phyloP scores from a whole-genome alignment of 2,797 vertebrate genomes.

The Anguilla megastoma region DNA sequence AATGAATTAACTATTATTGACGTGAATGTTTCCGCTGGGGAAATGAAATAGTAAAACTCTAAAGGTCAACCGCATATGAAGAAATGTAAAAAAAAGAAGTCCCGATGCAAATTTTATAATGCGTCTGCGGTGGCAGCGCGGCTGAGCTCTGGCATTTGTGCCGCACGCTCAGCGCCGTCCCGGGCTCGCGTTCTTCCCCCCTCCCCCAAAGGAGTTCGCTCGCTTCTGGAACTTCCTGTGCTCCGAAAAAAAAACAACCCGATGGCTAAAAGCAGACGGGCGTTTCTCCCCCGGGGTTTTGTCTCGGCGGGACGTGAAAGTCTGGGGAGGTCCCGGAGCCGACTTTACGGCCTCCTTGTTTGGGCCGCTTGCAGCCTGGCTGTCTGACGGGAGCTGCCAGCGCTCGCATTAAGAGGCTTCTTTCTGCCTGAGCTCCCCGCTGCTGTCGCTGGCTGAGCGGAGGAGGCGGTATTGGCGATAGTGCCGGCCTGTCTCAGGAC shows the following conservation, averaged over 20 bases:
- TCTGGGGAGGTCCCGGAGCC: neutral
- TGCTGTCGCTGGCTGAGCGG: neutral
- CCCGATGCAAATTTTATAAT: slow-evolving; percentile 9
- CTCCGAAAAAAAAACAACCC: neutral
- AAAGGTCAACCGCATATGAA: slow-evolving; percentile 25
- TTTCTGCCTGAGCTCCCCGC: neutral
- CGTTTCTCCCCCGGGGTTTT: neutral
- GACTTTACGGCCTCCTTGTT: neutral
- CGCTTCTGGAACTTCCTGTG: neutral
- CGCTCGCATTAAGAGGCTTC: neutral
- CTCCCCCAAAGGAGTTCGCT: neutral
- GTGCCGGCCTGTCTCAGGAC: neutral
- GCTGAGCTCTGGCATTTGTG: neutral
- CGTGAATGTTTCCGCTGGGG: slow-evolving; percentile 1
- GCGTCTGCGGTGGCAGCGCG: neutral
- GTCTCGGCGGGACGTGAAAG: neutral
- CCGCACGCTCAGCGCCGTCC: neutral
- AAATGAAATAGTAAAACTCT: neutral
- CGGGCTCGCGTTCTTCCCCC: neutral
- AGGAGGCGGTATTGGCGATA: neutral
- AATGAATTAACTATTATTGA: slow-evolving; percentile 24
- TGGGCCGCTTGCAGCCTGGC: neutral
- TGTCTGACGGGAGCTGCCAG: neutral
- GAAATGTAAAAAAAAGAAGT: slow-evolving; percentile 20
- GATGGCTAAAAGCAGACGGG: neutral